Evolutionary conservation across 2,888 invertebrate genomes (phyloP), one percentile per base, ranked within the genome.

Genomic region (Ochropleura plecta): DNA sequence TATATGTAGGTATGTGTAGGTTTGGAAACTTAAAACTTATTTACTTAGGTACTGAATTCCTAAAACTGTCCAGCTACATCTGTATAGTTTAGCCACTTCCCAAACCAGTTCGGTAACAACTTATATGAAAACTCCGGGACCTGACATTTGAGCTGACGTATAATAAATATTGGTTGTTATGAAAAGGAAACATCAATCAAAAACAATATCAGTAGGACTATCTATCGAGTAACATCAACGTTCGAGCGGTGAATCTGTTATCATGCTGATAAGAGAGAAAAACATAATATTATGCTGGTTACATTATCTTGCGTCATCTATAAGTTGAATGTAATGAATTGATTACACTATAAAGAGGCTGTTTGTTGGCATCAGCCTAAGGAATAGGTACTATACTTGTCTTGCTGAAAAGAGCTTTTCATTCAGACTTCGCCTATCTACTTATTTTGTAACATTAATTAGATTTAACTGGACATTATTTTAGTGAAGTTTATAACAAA

Each of bases 261-360:
- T 85, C 85, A 76, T 18, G 20, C 49, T 64, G 82, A 77, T 82
- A 82, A 68, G 14, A 20, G 85, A 85, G 77, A 76, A 76, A 53
- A 82, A 82, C 82, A 81, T 70, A 66, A 81, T 76, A 68, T 62
- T 69, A 59, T 73, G 48, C 16, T 12, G 40, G 18, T 82, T 82
- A 63, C 82, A 77, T 82, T 85, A 85, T 77, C 70, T 82, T 82
- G 82, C 77, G 72, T 82, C 85, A 82, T 70, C 16, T 66, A 30
- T 14, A 44, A 40, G 20, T 20, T 66, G 48, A 66, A 80, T 84
- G 48, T 49, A 71, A 55, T 53, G 44, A 63, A 62, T 6, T 3
- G 40, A 70, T 75, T 59, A 51, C 16, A 3, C 14, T 44, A 1
- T 51, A 40, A 3, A 51, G 10, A 51, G 20, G 51, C 20, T 60